Evolutionary conservation across 2,797 vertebrate species (phyloP).

Genomic region (Carduelis carduelis): DNA sequence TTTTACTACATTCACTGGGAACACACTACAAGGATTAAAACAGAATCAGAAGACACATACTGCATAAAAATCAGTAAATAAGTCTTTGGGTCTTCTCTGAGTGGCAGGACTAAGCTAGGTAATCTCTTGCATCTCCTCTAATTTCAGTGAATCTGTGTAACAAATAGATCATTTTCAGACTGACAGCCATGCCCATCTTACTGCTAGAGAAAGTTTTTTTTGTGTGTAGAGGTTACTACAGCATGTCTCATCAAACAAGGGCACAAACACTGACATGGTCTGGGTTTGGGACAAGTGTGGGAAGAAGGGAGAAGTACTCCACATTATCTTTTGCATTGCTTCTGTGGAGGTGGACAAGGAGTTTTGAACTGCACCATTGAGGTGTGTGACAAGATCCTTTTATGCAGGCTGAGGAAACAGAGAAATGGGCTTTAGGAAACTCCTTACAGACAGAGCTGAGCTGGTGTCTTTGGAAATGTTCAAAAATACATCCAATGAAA

Average conservation of each 20-base stretch:
- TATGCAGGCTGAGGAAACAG: neutral
- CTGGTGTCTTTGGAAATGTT: neutral
- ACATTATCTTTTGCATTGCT: neutral
- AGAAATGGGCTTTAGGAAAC: neutral
- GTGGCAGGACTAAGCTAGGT: accelerated
- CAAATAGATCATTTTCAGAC: neutral
- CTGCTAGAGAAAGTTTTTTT: neutral
- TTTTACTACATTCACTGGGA: neutral
- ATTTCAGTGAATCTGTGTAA: no score
- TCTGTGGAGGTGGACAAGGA: neutral
- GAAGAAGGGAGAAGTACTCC: neutral
- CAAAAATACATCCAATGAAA: neutral
- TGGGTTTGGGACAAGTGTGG: neutral
- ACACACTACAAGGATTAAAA: neutral
- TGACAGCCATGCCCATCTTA: neutral
- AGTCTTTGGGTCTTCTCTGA: neutral
- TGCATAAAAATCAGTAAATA: neutral
- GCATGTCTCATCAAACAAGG: neutral
- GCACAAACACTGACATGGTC: neutral
- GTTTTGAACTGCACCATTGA: neutral
- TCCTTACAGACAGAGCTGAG: neutral
- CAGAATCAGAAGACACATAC: neutral
- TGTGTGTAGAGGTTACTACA: neutral
- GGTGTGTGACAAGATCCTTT: neutral
- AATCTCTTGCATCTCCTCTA: neutral